phyloP scores from a whole-genome alignment of 2,113 vertebrate species.

The Laterallus jamaicensis region DNA sequence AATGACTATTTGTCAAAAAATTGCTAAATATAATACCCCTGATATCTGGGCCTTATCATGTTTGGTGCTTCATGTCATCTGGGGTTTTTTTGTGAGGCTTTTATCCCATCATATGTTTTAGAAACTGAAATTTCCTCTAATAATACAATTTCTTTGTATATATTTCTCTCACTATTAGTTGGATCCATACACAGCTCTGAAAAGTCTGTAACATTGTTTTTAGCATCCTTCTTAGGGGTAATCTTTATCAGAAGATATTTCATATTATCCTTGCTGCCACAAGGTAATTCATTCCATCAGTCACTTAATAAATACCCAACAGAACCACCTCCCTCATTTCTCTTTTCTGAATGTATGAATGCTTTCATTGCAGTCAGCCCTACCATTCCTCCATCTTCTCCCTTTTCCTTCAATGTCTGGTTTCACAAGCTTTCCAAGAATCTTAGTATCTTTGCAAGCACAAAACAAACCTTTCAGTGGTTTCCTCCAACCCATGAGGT shows the following conservation, averaged over 20 bases:
- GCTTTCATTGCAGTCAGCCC: background rate
- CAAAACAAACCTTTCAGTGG: background rate
- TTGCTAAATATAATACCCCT: background rate
- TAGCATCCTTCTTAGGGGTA: background rate
- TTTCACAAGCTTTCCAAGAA: background rate
- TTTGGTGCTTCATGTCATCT: background rate
- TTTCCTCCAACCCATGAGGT: background rate
- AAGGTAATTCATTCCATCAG: background rate
- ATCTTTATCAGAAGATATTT: background rate
- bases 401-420: background rate
- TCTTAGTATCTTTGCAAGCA: background rate
- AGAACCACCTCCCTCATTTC: background rate
- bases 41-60: background rate
- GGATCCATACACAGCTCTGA: background rate
- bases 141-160: background rate
- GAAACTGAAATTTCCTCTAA: background rate
- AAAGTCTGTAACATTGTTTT: background rate
- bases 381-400: background rate
- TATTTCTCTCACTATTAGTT: background rate
- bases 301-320: background rate
- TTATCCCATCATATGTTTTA: background rate
- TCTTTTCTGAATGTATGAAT: background rate
- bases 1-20: background rate
- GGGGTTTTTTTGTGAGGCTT: rapidly evolving
- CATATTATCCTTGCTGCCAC: background rate